Conservation (phyloP, 2,797 vertebrate genomes). For the Dendrocincla tyrannina region DNA sequence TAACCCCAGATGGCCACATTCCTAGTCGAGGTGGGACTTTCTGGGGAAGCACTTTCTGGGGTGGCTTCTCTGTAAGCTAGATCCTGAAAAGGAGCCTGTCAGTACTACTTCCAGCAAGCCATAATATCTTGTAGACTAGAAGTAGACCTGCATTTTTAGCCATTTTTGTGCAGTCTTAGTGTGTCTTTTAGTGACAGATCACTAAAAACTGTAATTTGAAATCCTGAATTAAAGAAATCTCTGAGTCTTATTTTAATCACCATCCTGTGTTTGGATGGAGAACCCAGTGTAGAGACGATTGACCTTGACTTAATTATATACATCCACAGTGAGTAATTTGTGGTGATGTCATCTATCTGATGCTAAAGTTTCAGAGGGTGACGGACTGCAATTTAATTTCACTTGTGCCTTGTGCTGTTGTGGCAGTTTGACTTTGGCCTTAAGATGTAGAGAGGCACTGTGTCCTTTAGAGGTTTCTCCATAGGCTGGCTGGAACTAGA, state of each 20-base stretch:
- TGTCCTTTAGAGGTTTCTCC: background rate
- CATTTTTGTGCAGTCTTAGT: background rate
- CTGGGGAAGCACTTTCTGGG: background rate
- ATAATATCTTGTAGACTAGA: background rate
- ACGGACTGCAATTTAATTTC: constrained; percentile 11
- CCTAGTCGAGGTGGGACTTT: background rate
- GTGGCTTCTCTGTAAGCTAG: background rate
- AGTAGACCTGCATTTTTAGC: background rate
- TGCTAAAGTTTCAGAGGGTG: background rate
- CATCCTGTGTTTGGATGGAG: background rate
- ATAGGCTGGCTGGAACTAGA: background rate
- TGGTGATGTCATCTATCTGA: constrained; percentile 15
- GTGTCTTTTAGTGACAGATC: background rate
- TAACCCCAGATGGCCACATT: background rate
- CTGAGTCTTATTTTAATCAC: constrained; percentile 1
- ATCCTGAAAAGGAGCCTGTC: background rate
- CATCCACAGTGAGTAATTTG: background rate
- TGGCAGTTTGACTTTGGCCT: background rate
- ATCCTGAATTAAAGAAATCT: constrained; percentile 6
- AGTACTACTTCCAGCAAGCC: background rate
- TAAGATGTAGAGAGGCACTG: background rate
- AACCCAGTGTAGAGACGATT: background rate
- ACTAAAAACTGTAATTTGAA: constrained; percentile 5
- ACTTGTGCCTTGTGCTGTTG: background rate
- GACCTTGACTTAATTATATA: background rate